Evolutionary conservation across 2,797 vertebrate species (phyloP).

Genomic region (Eutrigla gurnardus): DNA sequence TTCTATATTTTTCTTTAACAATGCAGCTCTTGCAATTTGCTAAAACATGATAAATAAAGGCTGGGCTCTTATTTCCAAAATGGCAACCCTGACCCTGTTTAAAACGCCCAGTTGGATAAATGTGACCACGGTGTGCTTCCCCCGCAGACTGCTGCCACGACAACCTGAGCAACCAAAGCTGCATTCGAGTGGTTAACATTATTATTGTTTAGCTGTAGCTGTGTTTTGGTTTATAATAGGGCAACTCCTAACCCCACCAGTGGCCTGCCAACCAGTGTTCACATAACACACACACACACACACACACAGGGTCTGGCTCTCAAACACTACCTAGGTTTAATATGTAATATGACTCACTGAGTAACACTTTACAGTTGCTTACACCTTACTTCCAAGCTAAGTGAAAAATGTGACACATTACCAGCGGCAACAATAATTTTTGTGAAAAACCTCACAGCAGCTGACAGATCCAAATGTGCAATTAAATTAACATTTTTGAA

Average conservation of each 20-base stretch:
- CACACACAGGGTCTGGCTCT: slow-evolving; percentile 40
- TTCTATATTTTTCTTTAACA: not conserved
- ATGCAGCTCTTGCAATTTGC: not conserved
- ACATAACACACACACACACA: slow-evolving; percentile 38
- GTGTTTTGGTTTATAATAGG: slow-evolving; percentile 74
- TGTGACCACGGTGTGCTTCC: slow-evolving; percentile 18
- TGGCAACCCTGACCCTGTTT: slow-evolving; percentile 49
- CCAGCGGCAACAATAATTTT: slow-evolving; percentile 25
- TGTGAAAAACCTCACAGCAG: slow-evolving; percentile 34
- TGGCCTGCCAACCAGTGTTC: slow-evolving; percentile 59
- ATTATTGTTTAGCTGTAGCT: slow-evolving; percentile 71
- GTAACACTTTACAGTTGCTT: slow-evolving; percentile 55
- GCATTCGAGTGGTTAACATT: slow-evolving; percentile 48
- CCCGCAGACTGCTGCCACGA: slow-evolving; percentile 44
- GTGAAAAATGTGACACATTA: slow-evolving; percentile 25
- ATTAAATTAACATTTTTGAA: slow-evolving; percentile 1
- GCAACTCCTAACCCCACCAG: slow-evolving; percentile 66
- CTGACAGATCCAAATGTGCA: slow-evolving; percentile 11
- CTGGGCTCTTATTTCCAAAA: slow-evolving; percentile 23
- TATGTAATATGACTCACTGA: slow-evolving; percentile 64
- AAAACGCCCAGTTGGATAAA: slow-evolving; percentile 49
- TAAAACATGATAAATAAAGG: slow-evolving; percentile 6
- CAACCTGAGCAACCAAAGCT: slow-evolving; percentile 60
- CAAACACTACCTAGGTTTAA: slow-evolving; percentile 50
- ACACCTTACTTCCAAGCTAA: slow-evolving; percentile 45